Evolutionary conservation across 2,888 invertebrate genomes (phyloP), one percentile per base, ranked within the genome.

Genomic region (Phorcus lineatus): DNA sequence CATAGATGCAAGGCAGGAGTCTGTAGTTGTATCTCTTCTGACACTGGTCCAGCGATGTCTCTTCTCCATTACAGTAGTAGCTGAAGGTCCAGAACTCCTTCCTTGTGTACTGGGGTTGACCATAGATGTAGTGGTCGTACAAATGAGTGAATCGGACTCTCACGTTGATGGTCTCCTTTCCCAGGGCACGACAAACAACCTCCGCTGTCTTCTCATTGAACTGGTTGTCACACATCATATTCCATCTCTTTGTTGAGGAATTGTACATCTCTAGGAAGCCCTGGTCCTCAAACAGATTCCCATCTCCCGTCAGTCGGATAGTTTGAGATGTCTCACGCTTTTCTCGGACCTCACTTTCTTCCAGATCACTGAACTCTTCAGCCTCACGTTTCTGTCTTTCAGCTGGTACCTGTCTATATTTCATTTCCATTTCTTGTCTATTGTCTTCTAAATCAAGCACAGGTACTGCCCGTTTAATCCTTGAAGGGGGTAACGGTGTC

Each of bases 191-290:
- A 91, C 99, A 99, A 0, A 98, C 97, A 0, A 99, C 99, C 94
- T 98, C 96, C 4, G 98, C 99, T 92, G 99, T 99, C 88, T 98
- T 95, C 92, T 99, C 98, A 0, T 98, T 98, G 92, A 99, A 99
- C 81, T 98, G 95, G 67, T 95, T 95, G 93, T 99, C 99, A 93
- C 99, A 99, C 94, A 99, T 96, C 0, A 99, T 97, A 53, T 98
- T 97, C 97, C 98, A 99, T 91, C 99, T 98, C 22, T 97, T 94
- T 0, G 98, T 98, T 1, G 99, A 99, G 86, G 95, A 95, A 91
- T 99, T 99, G 92, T 97, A 99, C 91, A 98, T 96, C 94, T 99
- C 98, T 82, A 99, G 93, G 90, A 98, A 99, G 6, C 99, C 99
- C 94, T 96, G 93, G 47, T 94, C 93, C 77, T 82, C 70, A 96